Percentiles rank a stretch among this genome's conserved stretches.
These are phyloP conservation scores for Bettongia penicillata DNA, from an alignment of 2,113 vertebrate genomes.

Conservation along the genomic window DNA sequence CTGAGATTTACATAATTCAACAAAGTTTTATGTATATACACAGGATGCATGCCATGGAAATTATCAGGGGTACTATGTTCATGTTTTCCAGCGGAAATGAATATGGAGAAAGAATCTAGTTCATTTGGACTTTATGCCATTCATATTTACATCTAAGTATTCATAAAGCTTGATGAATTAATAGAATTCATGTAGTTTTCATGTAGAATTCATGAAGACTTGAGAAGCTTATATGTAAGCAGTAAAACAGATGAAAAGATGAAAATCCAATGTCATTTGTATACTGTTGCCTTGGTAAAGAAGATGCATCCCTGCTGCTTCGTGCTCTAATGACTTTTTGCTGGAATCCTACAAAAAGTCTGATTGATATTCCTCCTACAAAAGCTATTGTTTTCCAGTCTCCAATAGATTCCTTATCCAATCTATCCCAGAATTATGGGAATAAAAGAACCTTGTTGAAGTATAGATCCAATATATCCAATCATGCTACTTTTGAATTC, in stretches of 20 bases:
- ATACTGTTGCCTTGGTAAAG: neutral
- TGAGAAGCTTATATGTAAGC: neutral
- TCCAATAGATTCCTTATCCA: neutral
- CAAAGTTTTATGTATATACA: neutral
- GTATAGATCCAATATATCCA: neutral
- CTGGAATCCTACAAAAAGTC: neutral
- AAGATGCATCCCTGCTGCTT: neutral
- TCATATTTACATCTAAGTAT: neutral
- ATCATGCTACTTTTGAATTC: neutral
- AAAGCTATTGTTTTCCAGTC: too few relatives aligned
- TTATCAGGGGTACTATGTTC: too few relatives aligned
- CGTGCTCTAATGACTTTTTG: neutral
- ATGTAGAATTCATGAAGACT: too few relatives aligned
- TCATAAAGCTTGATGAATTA: neutral
- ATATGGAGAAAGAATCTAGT: neutral
- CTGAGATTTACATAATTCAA: neutral
- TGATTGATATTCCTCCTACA: too few relatives aligned
- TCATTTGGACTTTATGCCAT: neutral
- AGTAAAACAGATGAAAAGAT: neutral
- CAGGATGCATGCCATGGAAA: neutral
- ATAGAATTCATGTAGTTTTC: neutral
- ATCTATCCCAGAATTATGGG: neutral
- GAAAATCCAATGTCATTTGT: neutral
- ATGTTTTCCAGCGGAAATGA: neutral
- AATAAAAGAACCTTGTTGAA: neutral